These are phyloP conservation scores for Ceuthmochares aereus DNA, from an alignment of 2,113 vertebrate species.

Conservation along the genomic window DNA sequence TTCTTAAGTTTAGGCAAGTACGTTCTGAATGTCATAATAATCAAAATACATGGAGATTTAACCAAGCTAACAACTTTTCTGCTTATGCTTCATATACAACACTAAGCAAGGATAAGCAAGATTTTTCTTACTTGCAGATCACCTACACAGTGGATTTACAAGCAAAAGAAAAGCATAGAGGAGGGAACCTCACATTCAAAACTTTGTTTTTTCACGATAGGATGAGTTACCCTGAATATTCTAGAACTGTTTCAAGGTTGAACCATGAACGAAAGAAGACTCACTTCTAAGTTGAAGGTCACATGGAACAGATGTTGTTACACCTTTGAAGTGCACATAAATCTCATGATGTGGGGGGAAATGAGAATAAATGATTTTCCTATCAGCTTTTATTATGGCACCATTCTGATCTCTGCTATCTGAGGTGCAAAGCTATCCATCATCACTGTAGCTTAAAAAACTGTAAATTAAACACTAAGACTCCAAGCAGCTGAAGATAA, in stretches of 20 bases:
- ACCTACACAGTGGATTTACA: background rate
- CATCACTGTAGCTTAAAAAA: slow-evolving; percentile 8
- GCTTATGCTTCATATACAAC: background rate
- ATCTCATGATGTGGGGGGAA: background rate
- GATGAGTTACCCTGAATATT: background rate
- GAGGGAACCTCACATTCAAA: background rate
- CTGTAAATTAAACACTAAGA: background rate
- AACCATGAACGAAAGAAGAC: background rate
- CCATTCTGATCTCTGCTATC: slow-evolving; percentile 2
- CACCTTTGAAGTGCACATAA: slow-evolving; percentile 5
- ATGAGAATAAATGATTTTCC: slow-evolving; percentile 12
- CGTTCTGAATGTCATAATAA: background rate
- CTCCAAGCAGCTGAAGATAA: background rate
- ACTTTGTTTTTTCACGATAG: background rate
- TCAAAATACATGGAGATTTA: background rate
- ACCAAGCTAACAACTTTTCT: background rate
- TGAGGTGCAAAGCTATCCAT: slow-evolving; percentile 25
- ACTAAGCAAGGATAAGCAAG: background rate
- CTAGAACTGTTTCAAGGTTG: background rate
- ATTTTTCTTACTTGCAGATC: background rate
- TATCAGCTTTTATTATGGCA: slow-evolving; percentile 3
- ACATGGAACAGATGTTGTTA: background rate
- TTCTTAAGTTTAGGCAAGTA: background rate
- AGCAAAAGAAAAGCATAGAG: background rate
- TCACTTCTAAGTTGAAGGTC: background rate